Evolutionary conservation across 2,888 invertebrate genomes (phyloP).

Genomic region (Argynnis bischoffii): DNA sequence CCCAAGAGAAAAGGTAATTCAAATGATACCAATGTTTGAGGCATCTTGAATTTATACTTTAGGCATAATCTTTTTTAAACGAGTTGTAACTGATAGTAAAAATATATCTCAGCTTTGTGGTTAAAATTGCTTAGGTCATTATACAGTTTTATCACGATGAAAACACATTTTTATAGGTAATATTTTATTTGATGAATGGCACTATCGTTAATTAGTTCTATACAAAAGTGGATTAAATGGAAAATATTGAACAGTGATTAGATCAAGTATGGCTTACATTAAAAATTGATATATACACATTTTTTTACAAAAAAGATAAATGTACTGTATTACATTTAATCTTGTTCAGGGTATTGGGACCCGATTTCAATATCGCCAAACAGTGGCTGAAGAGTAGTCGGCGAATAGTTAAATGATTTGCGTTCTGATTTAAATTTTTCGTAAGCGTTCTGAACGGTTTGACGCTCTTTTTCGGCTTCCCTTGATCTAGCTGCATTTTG

Average conservation of each 20-base stretch:
- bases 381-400: constrained; percentile 1
- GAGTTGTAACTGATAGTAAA: constrained; percentile 5
- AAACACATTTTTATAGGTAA: constrained; percentile 7
- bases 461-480: constrained; percentile 56
- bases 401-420: constrained; percentile 33
- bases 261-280: constrained; percentile 19
- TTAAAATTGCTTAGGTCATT: constrained; percentile 13
- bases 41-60: constrained; percentile 16
- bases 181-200: constrained; percentile 30
- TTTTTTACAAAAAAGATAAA: background rate
- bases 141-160: background rate
- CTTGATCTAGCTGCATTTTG: constrained; percentile 56
- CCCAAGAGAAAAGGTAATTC: background rate
- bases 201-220: constrained; percentile 25
- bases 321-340: background rate
- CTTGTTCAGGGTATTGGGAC: constrained; percentile 17
- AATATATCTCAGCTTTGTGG: constrained; percentile 9
- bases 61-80: constrained; percentile 24
- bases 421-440: constrained; percentile 33
- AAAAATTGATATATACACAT: constrained; percentile 21
- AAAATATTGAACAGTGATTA: constrained; percentile 5
- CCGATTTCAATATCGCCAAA: constrained; percentile 14
- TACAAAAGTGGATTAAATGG: constrained; percentile 13
- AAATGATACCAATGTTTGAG: constrained; percentile 12
- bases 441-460: constrained; percentile 58